Evolutionary conservation across 2,888 invertebrate genomes (phyloP).

Genomic region (Tachina lurida): DNA sequence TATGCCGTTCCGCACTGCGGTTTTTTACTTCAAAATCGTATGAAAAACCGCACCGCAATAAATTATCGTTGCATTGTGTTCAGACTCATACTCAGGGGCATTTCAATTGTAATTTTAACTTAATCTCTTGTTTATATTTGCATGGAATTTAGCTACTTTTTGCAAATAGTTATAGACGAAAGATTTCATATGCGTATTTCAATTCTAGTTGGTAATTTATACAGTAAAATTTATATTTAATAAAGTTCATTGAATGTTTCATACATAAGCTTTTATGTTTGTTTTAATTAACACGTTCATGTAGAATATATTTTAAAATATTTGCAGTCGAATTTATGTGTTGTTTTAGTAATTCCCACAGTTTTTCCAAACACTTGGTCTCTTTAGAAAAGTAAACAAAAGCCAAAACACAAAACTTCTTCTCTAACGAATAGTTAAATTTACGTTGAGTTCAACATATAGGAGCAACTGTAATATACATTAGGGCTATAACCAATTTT

Average conservation of each 20-base stretch:
- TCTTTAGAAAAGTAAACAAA: constrained; percentile 3
- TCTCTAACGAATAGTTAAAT: constrained; percentile 16
- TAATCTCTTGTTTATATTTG: no score
- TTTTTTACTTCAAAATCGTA: no score
- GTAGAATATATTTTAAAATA: constrained; percentile 15
- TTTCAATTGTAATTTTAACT: no score
- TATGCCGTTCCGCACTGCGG: no score
- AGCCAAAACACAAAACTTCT: no score
- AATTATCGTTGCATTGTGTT: no score
- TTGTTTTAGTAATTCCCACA: neutral
- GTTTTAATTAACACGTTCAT: constrained; percentile 43
- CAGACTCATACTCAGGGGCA: no score
- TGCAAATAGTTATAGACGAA: no score
- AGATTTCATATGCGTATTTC: neutral
- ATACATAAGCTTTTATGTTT: neutral
- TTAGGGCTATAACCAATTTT: no score
- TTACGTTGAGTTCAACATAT: neutral
- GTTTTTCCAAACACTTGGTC: constrained; percentile 27
- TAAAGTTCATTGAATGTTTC: neutral
- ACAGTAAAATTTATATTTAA: neutral
- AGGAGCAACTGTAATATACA: neutral
- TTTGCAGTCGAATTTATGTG: constrained; percentile 18
- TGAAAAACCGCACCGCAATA: no score
- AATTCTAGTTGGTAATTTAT: neutral
- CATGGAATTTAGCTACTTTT: no score